Conservation (phyloP, 2,888 invertebrate genomes). For the Cantharis flavilabris region DNA sequence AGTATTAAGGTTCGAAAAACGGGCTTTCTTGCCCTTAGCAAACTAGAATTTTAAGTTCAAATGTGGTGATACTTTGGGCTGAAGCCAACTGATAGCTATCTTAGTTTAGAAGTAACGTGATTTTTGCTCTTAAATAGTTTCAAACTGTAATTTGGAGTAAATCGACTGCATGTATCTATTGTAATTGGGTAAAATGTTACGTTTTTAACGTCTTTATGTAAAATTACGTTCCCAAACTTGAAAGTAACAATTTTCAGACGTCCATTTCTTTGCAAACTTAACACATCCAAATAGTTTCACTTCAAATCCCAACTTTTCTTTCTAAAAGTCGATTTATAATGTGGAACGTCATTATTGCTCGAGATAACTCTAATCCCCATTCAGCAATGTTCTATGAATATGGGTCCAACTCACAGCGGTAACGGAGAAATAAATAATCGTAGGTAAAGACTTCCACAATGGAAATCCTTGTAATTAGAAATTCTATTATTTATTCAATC, state of each 20-base stretch:
- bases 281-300: background rate
- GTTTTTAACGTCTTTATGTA: background rate
- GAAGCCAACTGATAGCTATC: constrained; percentile 3
- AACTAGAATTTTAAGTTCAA: constrained; percentile 1
- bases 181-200: background rate
- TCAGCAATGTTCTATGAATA: background rate
- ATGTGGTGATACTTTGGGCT: constrained; percentile 2
- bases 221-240: background rate
- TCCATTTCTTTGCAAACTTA: background rate
- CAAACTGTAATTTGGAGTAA: constrained; percentile 3
- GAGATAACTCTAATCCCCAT: background rate
- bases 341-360: background rate
- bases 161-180: background rate
- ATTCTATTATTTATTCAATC: background rate
- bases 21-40: background rate
- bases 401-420: background rate
- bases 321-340: background rate
- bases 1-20: background rate
- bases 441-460: background rate
- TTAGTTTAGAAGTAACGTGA: constrained; percentile 4
- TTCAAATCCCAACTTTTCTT: background rate
- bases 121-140: constrained; percentile 3
- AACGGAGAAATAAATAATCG: background rate
- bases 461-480: background rate
- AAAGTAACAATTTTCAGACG: background rate